Evolutionary conservation across 1,140 invertebrate genomes (phyloP).

Genomic region (Drosophila orosa): DNA sequence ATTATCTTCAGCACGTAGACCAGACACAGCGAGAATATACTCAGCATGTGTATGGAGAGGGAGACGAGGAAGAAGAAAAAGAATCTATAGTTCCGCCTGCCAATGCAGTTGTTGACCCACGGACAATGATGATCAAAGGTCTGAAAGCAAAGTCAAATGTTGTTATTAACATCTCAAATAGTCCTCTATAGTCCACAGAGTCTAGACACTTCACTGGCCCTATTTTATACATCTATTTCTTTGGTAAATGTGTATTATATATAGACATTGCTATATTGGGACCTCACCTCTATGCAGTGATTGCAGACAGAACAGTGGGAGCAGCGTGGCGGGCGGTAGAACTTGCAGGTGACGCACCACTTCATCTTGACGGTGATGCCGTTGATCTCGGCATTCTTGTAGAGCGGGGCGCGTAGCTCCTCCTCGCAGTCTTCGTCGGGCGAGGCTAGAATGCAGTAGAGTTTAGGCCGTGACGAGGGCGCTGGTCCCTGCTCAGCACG

Average conservation of each 20-base stretch:
- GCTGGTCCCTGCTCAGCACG: constrained; percentile 59
- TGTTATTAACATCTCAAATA: background rate
- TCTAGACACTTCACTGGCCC: background rate
- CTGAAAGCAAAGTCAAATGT: constrained; percentile 86
- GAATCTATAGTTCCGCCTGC: constrained; percentile 98
- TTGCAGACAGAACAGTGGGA: constrained; percentile 99
- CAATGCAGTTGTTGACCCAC: constrained; percentile 99
- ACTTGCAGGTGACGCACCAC: constrained; percentile 99
- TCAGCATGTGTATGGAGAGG: constrained; percentile 98
- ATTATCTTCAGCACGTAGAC: constrained; percentile 95
- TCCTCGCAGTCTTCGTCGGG: constrained; percentile 98
- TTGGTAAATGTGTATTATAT: background rate
- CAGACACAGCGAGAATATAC: constrained; percentile 96
- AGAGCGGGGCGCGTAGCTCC: constrained; percentile 98
- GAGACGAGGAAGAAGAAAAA: constrained; percentile 99
- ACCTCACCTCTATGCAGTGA: constrained; percentile 97
- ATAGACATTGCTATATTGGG: background rate
- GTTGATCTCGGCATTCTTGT: constrained; percentile 99
- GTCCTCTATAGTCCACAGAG: background rate
- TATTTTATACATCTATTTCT: background rate
- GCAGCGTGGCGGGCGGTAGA: constrained; percentile 98
- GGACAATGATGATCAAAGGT: constrained; percentile 99
- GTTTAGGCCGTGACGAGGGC: constrained; percentile 66
- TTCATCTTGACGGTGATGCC: constrained; percentile 99
- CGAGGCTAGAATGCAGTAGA: constrained; percentile 88